Base-by-base conservation (phyloP, 2,888 invertebrate genomes). In the Thecocarcelia acutangulata region DNA sequence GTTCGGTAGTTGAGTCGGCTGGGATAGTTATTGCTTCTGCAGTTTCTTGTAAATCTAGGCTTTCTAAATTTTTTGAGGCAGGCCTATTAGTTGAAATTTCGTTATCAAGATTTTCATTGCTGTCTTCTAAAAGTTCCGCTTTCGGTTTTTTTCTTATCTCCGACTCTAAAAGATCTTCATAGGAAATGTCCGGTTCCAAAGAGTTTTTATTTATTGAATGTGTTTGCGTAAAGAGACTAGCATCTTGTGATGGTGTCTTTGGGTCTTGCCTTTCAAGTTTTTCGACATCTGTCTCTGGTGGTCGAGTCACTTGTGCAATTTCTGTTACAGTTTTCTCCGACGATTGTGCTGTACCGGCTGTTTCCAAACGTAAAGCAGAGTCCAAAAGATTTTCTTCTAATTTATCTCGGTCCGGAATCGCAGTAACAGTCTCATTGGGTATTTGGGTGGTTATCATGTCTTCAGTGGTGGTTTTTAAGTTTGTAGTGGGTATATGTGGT, bases 401-500 rank as follows among this genome's bases (percentile, higher is more conserved):
- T n/a, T 11, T 50, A 19, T 42, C 24, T 17, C 15, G 11, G 9
- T 61, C 54, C 9, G 42, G 2, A 33, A 8, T 19, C n/a, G 24
- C 12, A 63, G n/a, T 1, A 42, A 17, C 3, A 19, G 44, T 52
- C 19, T 48, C 12, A 0, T 33, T 19, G n/a, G 19, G 46, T 11
- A 17, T 5, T 33, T 50, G 48, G 3, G 5, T 28, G 15, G 6
- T 28, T 48, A 28, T 33, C 40, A 56, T 40, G 33, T 21, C 61
- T 6, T 54, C 19, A 2, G 42, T 0, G 3, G 11, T 44, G 9
- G 11, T 5, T 40, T 28, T 37, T 5, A 8, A 19, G 40, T n/a
- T 19, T 42, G 33, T 44, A 19, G 33, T 46, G 52, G 48, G 33
- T 44, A 15, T 52, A 19, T 52, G 63, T 52, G 64, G 17, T 3